phyloP scores from a whole-genome alignment of 2,888 invertebrate genomes.

The Drosophila stalkeri region DNA sequence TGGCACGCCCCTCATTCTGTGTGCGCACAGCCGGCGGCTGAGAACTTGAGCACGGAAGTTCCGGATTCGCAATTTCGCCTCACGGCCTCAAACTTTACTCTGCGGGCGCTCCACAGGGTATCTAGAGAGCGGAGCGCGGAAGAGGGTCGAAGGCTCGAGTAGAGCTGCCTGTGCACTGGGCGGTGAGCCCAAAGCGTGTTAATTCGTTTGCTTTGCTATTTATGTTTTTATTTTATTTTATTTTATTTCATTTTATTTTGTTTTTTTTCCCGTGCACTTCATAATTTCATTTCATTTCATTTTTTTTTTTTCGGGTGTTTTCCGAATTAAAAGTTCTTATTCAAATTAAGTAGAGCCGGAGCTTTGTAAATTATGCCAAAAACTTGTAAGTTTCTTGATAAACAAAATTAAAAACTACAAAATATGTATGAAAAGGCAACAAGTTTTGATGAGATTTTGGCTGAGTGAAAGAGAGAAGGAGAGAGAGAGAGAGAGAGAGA shows the following conservation, averaged over 20 bases:
- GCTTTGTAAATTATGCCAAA: constrained; percentile 43
- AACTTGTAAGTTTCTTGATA: constrained; percentile 38
- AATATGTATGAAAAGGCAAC: constrained; percentile 6
- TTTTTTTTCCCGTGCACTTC: neutral
- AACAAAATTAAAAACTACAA: constrained; percentile 37
- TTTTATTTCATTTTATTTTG: constrained; percentile 8
- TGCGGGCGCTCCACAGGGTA: constrained; percentile 24
- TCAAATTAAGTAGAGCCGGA: constrained; percentile 55
- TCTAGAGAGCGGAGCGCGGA: neutral
- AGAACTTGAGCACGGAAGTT: constrained; percentile 78
- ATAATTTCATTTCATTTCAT: constrained; percentile 60
- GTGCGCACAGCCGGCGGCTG: constrained; percentile 56
- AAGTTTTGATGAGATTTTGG: constrained; percentile 26
- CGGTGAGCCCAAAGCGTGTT: constrained; percentile 57
- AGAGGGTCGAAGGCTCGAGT: neutral
- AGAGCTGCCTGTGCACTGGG: constrained; percentile 7
- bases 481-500: no score
- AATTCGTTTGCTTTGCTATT: constrained; percentile 68
- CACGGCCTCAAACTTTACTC: constrained; percentile 44
- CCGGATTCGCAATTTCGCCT: constrained; percentile 55
- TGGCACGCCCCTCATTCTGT: constrained; percentile 28
- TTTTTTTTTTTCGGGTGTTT: constrained; percentile 16
- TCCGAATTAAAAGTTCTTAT: constrained; percentile 58
- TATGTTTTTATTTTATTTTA: constrained; percentile 31
- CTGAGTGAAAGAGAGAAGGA: neutral